Percentiles rank a stretch among this genome's conserved stretches.
Conservation (phyloP, 2,797 vertebrate genomes). For the Phrynocephalus forsythii region DNA sequence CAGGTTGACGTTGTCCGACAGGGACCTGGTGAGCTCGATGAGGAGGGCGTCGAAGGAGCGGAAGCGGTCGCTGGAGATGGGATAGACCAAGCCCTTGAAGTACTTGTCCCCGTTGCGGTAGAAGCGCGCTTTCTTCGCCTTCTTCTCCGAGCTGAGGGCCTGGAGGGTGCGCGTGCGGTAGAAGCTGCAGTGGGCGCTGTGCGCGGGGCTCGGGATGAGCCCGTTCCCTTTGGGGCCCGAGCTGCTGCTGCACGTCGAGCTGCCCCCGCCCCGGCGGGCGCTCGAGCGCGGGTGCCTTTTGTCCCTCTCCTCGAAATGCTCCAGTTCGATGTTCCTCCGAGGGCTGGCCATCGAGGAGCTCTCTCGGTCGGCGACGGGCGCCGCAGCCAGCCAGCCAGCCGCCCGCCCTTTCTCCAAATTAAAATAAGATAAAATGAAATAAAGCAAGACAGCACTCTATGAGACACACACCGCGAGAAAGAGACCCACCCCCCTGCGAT, state of each 20-base stretch:
- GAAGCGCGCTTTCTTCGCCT: conserved; percentile 94
- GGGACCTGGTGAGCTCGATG: conserved; percentile 92
- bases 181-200: conserved; percentile 97
- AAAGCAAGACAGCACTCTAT: no score
- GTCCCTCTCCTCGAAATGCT: conserved; percentile 95
- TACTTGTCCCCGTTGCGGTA: conserved; percentile 97
- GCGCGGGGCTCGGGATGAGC: conserved; percentile 92
- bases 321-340: conserved; percentile 89
- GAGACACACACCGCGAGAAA: no score
- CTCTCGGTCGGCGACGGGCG: not conserved
- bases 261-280: conserved; percentile 73
- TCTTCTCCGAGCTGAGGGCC: conserved; percentile 95
- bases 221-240: conserved; percentile 86
- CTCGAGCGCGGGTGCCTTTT: conserved; percentile 82
- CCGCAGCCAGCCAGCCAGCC: not conserved
- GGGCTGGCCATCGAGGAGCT: conserved; percentile 73
- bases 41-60: conserved; percentile 95
- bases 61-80: conserved; percentile 93
- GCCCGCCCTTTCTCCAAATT: not conserved
- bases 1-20: conserved; percentile 95
- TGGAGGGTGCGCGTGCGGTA: conserved; percentile 96
- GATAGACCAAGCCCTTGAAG: conserved; percentile 95
- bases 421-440: not conserved
- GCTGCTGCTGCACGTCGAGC: conserved; percentile 76
- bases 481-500: no score